phyloP scores from a whole-genome alignment of 2,888 invertebrate species.

The Sinhomidia bicolor region DNA sequence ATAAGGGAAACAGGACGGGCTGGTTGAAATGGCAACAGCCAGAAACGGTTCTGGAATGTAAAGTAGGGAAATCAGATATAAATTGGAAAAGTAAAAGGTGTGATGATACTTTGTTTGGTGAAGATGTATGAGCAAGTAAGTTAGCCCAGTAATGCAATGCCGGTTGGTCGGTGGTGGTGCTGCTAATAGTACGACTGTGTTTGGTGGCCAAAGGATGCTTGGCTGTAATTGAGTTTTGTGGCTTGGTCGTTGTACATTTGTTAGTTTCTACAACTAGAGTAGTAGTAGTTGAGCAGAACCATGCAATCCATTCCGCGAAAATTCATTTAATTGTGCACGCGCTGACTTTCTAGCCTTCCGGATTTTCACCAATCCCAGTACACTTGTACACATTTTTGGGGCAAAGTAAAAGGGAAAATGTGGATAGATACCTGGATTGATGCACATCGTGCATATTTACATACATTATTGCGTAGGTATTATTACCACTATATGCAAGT shows the following conservation, averaged over 20 bases:
- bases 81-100: constrained; percentile 36
- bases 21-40: too few species aligned
- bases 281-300: too few species aligned
- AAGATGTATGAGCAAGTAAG: not conserved
- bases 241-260: not conserved
- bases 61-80: constrained; percentile 29
- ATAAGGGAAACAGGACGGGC: constrained; percentile 2
- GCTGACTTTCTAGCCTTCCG: not conserved
- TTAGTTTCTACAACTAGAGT: too few species aligned
- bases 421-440: not conserved
- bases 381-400: too few species aligned
- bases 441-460: too few species aligned
- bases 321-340: too few species aligned
- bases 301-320: too few species aligned
- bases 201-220: constrained; percentile 25
- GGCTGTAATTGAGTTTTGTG: constrained; percentile 6
- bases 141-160: not conserved
- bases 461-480: too few species aligned
- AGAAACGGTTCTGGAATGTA: constrained; percentile 20
- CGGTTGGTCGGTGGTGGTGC: not conserved
- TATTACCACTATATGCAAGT: too few species aligned
- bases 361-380: not conserved
- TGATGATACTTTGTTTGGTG: not conserved
- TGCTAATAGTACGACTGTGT: not conserved
- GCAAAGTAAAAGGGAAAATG: not conserved